Evolutionary conservation across 1,140 invertebrate species (phyloP), one percentile per base, ranked within the genome.

Genomic region (Pseudomyrmex cubaensis): DNA sequence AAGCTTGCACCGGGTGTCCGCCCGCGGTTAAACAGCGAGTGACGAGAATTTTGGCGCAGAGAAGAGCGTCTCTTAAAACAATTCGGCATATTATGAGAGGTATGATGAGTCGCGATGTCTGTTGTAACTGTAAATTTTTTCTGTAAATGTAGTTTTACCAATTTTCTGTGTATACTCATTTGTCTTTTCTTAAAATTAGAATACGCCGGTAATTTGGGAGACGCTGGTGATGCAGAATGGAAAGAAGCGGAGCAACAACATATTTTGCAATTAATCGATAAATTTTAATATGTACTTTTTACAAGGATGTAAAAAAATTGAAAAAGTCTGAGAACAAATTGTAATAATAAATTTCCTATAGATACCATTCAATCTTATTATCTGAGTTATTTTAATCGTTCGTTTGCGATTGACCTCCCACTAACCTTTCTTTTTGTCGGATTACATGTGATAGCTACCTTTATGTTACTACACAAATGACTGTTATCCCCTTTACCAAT

Each of bases 51-150:
- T 94, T 99, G 25, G 98, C 98, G 89, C 95, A 99, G 83, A 95
- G 98, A 84, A 97, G 98, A 76, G 98, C 97, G 7, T 99, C 98
- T 0, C 95, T 99, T 35, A 99, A 99, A 94, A 98, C 98, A n/a
- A 98, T 99, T 78, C 95, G 97, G 85, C 98, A 98, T 93, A 97
- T 99, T 20, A 99, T 99, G 97, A 96, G 98, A 96, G 97, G 97
- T 97, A 93, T 73, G 46, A 87, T 67, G 52, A 35, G 5, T 63
- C 64, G 20, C 67, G 35, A 72, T 56, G 35, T 44, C 46, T 17
- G 13, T 4, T 3, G 56, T 35, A 12, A 64, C 10, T 25, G n/a
- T 12, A 46, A 17, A 74, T 80, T 15, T 46, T 59, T 59, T 78
- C 13, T n/a, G 10, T 1, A 62, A 62, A 48, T 70, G 57, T 87